Percentiles rank a stretch among this genome's conserved stretches.
Evolutionary conservation across 2,113 vertebrate species (phyloP).

Genomic region (Paracanthobrama guichenoti): DNA sequence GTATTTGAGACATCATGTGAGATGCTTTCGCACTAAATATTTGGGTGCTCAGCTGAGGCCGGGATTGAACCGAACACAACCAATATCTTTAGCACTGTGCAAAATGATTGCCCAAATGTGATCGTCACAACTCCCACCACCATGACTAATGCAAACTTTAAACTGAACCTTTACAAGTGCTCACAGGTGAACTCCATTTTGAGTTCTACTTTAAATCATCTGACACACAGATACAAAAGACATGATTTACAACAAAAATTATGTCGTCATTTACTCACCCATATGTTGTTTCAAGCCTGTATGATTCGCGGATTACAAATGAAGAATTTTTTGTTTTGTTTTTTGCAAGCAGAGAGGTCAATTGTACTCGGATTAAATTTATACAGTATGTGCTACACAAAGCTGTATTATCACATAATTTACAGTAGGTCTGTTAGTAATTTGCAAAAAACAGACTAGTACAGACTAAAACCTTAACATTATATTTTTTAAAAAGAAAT

Average conservation of each 20-base stretch:
- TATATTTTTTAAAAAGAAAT: neutral
- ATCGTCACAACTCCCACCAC: neutral
- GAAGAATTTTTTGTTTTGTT: too few relatives aligned
- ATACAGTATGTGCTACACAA: neutral
- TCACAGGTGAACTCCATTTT: neutral
- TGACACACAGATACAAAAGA: neutral
- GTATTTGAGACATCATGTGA: conserved; percentile 20
- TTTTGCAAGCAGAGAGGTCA: neutral
- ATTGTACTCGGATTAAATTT: neutral
- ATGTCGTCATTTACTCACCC: too few relatives aligned
- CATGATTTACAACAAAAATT: neutral
- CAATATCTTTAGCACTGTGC: neutral
- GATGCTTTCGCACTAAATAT: conserved; percentile 30
- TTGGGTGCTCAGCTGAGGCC: neutral
- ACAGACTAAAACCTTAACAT: neutral
- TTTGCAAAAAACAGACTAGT: neutral
- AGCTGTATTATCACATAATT: neutral
- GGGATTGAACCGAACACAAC: neutral
- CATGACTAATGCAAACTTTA: neutral
- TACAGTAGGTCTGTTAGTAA: neutral
- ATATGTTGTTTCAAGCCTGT: too few relatives aligned
- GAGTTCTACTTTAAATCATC: neutral
- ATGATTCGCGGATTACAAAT: too few relatives aligned
- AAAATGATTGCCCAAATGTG: neutral
- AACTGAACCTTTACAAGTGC: neutral